phyloP scores from a whole-genome alignment of 2,113 vertebrate genomes.

The Oncorhynchus mykiss region DNA sequence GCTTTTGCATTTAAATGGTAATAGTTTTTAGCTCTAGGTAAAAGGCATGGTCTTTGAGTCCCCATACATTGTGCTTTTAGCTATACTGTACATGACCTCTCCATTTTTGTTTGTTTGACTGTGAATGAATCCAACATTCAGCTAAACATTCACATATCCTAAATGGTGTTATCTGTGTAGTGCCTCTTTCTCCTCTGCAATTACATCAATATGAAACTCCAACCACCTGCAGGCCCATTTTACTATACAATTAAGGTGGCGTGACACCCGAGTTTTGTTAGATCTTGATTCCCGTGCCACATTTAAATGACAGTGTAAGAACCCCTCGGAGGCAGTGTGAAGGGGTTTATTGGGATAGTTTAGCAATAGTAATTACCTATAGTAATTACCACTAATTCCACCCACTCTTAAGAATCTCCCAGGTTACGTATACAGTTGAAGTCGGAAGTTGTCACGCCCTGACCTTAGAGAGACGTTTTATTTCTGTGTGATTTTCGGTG shows the following conservation, averaged over 20 bases:
- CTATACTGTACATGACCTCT: neutral
- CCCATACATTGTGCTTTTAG: too few species aligned
- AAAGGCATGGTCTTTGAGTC: too few species aligned
- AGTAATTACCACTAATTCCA: conserved; percentile 61
- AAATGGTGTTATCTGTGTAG: too few species aligned
- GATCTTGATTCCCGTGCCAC: conserved; percentile 40
- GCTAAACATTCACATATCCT: too few species aligned
- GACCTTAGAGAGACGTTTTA: too few species aligned
- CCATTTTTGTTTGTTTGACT: too few species aligned
- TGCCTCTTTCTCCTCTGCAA: too few species aligned
- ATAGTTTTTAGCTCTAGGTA: too few species aligned
- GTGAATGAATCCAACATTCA: too few species aligned
- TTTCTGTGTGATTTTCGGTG: too few species aligned
- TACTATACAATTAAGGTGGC: conserved; percentile 53
- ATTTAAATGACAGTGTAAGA: conserved; percentile 44
- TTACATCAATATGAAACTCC: conserved; percentile 63
- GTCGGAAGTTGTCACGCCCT: too few species aligned
- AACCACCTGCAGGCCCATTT: conserved; percentile 50
- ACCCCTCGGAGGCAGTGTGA: conserved; percentile 44
- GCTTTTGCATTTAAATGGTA: too few species aligned
- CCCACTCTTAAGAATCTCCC: conserved; percentile 39
- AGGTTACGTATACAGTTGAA: conserved; percentile 1
- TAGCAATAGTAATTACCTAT: conserved; percentile 59
- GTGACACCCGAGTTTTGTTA: conserved; percentile 55
- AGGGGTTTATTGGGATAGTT: conserved; percentile 45